Evolutionary conservation across 92 coral and sea anemone genomes (phyloP), one percentile per base, ranked within the genome.

Genomic region (Epizoanthus fatuus): DNA sequence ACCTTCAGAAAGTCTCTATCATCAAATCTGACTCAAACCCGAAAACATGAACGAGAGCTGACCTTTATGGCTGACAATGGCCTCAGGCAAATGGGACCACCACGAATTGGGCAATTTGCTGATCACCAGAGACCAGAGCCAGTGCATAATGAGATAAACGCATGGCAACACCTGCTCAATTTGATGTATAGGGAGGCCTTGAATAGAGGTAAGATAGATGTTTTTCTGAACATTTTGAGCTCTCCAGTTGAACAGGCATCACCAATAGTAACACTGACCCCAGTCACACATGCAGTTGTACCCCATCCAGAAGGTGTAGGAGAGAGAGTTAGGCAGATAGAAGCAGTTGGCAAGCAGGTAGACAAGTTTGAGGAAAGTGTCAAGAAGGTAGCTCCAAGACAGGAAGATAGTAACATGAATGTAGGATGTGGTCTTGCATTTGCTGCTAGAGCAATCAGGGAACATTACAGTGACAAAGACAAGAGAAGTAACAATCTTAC

Each of bases 381-480:
- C 53, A 70, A 49, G 32, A 72, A 72, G 5, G 77, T 40, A 72
- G 77, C 77, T 72, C 60, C 20, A 7, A 72, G 13, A 51, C 25
- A 53, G 22, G 45, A 20, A 85, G 68, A 47, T 16, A 44, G 55
- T 57, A 66, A 77, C 29, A 66, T 44, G 32, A 65, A 17, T 15
- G 75, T 72, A 55, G 92, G 92, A 54, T 92, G 90, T 92, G 93
- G 95, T 29, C 68, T 92, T 20, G 35, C 79, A 0, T 92, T 80
- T 89, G 51, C 84, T 15, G 92, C 83, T 10, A 57, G 70, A 35
- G 20, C n/a, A 55, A 73, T 91, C 14, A 72, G 62, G 51, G 95
- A 89, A 51, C 88, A 92, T 54, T 80, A 91, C 59, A 68, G 63
- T 53, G 86, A 92, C 76, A 74, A 80, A 32, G 90, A 92, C 40